phyloP scores from a whole-genome alignment of 2,797 vertebrate species.

The Macropus fuliginosus region DNA sequence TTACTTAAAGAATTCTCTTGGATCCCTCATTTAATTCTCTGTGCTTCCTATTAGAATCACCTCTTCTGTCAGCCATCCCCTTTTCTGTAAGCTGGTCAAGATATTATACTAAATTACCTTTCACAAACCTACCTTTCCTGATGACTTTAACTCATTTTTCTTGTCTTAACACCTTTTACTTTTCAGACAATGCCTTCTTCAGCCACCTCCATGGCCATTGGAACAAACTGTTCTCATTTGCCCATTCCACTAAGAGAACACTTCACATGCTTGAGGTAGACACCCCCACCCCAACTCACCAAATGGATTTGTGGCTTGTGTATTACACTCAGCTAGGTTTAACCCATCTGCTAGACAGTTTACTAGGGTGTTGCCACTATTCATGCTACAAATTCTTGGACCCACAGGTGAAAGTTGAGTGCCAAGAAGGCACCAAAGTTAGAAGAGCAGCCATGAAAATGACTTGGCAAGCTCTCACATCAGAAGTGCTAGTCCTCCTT shows the following conservation, averaged over 20 bases:
- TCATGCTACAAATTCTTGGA: neutral
- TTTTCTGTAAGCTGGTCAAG: neutral
- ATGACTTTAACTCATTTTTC: neutral
- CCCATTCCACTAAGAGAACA: neutral
- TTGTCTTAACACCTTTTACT: neutral
- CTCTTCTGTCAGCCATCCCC: neutral
- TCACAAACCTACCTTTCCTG: neutral
- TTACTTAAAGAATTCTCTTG: neutral
- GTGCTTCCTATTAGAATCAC: neutral
- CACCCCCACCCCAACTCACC: too few relatives aligned
- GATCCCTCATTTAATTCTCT: neutral
- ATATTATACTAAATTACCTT: neutral
- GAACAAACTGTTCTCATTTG: neutral
- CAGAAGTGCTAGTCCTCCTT: neutral
- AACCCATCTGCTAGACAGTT: neutral
- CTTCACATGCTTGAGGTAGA: neutral
- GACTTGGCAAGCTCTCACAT: neutral
- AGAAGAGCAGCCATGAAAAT: neutral
- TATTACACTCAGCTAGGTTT: neutral
- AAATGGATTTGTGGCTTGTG: neutral
- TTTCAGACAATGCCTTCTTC: neutral
- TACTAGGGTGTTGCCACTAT: too few relatives aligned
- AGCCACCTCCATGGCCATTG: neutral
- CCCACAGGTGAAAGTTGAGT: neutral
- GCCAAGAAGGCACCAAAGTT: neutral